Evolutionary conservation across 2,113 vertebrate genomes (phyloP).

Genomic region (Anas platyrhynchos): DNA sequence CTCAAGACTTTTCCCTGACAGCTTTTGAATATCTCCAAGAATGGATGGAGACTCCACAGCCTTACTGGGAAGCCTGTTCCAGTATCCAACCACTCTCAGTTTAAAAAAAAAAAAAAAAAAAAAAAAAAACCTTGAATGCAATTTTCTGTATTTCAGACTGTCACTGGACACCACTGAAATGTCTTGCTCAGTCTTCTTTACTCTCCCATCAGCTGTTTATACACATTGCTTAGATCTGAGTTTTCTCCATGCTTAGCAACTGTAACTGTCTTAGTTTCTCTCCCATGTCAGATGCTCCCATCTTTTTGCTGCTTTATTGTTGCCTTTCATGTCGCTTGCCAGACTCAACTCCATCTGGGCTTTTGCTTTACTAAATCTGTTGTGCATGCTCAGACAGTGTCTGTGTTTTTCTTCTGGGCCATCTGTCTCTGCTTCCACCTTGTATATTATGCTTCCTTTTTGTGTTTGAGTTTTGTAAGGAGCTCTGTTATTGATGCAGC

Average conservation of each 20-base stretch:
- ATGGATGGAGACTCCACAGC: background rate
- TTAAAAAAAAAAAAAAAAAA: background rate
- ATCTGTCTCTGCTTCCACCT: background rate
- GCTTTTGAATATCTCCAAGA: background rate
- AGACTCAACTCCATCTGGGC: background rate
- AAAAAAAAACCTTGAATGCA: background rate
- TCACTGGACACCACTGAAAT: background rate
- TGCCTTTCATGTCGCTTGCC: background rate
- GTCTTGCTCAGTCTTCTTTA: background rate
- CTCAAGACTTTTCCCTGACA: background rate
- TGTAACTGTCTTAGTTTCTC: fast-evolving
- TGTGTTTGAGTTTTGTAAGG: background rate
- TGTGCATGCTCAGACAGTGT: background rate
- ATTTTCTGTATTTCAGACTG: background rate
- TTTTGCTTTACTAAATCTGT: background rate
- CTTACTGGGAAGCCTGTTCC: background rate
- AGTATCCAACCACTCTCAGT: background rate
- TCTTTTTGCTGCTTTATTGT: no score
- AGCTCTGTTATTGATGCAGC: background rate
- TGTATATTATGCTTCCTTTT: background rate
- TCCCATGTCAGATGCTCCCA: no score
- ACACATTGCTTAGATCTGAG: background rate
- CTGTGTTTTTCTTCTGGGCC: background rate
- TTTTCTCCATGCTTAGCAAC: fast-evolving
- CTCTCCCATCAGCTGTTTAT: background rate